Evolutionary conservation across 2,113 vertebrate species (phyloP).

Genomic region (Galbula dea): DNA sequence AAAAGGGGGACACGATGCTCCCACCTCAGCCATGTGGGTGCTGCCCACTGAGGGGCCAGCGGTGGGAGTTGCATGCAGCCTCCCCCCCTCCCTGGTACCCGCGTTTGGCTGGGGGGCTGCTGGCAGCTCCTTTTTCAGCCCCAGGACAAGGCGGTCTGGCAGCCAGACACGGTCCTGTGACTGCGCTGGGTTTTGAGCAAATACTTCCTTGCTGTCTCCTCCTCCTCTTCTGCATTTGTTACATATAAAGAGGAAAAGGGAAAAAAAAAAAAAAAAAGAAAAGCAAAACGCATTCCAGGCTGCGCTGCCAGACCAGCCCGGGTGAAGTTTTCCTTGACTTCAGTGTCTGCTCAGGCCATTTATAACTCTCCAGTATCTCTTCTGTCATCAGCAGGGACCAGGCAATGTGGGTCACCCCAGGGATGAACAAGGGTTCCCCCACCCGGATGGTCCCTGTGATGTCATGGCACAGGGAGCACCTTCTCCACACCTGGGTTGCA

Average conservation of each 20-base stretch:
- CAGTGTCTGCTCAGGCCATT: not conserved
- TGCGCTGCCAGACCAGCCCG: not conserved
- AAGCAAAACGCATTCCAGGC: constrained; percentile 26
- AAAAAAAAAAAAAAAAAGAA: not conserved
- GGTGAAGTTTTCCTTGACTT: not conserved
- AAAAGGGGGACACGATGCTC: not conserved
- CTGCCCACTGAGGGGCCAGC: rapidly evolving
- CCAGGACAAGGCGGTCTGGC: constrained; percentile 16
- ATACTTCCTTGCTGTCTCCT: constrained; percentile 49
- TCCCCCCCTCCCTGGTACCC: not conserved
- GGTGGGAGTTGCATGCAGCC: not conserved
- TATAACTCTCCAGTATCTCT: not conserved
- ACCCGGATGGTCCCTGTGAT: rapidly evolving
- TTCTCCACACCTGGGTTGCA: rapidly evolving
- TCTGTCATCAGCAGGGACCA: rapidly evolving
- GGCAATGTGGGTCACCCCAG: rapidly evolving
- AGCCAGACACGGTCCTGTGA: constrained; percentile 54
- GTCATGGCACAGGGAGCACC: rapidly evolving
- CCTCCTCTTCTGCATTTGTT: constrained; percentile 58
- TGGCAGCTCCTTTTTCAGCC: not conserved
- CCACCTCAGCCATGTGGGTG: rapidly evolving
- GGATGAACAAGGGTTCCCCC: not conserved
- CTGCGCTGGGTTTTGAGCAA: not conserved
- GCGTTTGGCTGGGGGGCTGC: not conserved
- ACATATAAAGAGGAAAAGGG: constrained; percentile 17